Base-by-base conservation (phyloP, 2,113 vertebrate genomes). In the Raphicerus campestris region DNA sequence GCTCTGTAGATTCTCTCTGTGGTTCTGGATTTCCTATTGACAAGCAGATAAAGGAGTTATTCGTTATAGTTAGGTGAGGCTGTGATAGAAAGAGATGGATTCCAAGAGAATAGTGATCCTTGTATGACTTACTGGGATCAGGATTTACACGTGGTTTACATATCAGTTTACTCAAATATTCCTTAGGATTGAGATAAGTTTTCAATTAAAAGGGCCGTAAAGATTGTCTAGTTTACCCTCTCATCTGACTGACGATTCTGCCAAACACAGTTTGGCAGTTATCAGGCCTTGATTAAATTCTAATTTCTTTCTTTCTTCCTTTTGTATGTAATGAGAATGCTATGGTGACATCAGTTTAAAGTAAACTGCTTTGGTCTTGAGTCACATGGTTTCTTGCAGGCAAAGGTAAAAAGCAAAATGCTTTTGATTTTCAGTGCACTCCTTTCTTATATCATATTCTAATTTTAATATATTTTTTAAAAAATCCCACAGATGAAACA, bases 201-300 rank as follows among this genome's bases (percentile, higher is more conserved):
- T 92, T 95, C 47, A 88, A 63, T 77, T 87, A 96, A 92, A 86
- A 42, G 39, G 24, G 10, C 28, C 3, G 28, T 89, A 80, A 93
- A 93, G 42, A 56, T 93, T 35, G 28, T 94, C n/a, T 94, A 86
- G 88, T 83, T 97, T n/a, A 83, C 49, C 45, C 87, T 95, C 9
- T 13, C 35, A 83, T 86, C 47, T 51, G 55, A 51, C 39, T 51
- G 20, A 56, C 11, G 5, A 49, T 96, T 97, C 90, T 97, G 28
- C 10, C n/a, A 88, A 93, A n/a, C 39, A 87, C 17, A 39, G 49
- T 13, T 17, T 91, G 32, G 8, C n/a, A 85, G 49, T 56, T 96
- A 77, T 20, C 81, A 83, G 55, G 26, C 28, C 20, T 83, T 77
- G 39, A 84, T 83, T 75, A 73, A 93, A 58, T 70, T 20, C 15